Evolutionary conservation across 2,797 vertebrate genomes (phyloP).

Genomic region (Pseudochirops cupreus): DNA sequence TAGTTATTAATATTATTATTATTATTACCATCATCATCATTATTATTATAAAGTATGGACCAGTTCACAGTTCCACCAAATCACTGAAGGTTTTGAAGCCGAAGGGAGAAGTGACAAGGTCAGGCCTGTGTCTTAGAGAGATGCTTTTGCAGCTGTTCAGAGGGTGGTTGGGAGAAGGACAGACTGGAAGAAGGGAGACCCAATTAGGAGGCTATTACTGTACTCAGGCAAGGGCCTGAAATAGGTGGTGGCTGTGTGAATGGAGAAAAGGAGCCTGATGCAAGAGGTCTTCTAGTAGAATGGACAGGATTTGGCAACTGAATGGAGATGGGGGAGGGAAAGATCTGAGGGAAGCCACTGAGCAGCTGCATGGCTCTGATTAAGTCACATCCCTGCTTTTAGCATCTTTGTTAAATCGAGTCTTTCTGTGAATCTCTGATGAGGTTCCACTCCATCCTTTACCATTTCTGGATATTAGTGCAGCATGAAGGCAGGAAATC

Average conservation of each 20-base stretch:
- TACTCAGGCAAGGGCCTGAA: not conserved
- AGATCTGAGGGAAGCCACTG: not conserved
- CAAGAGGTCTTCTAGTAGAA: not conserved
- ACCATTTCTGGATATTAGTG: not conserved
- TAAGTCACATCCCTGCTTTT: not conserved
- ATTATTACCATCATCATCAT: not conserved
- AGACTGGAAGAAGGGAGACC: not conserved
- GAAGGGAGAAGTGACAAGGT: not conserved
- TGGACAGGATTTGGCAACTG: not conserved
- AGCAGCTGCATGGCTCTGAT: not conserved
- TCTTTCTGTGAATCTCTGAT: not conserved
- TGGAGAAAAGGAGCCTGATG: not conserved
- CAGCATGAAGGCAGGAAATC: not conserved
- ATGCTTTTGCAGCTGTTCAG: not conserved
- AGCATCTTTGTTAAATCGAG: not conserved
- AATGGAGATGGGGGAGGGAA: not conserved
- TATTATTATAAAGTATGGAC: no score
- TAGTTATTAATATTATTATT: not conserved
- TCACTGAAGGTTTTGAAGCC: not conserved
- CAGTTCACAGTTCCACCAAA: no score
- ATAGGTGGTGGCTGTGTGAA: not conserved
- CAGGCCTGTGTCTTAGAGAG: not conserved
- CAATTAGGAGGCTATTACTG: not conserved
- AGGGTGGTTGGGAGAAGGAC: not conserved
- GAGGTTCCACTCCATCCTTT: not conserved